These are phyloP conservation scores for Drosophila cardini DNA, from an alignment of 1,140 invertebrate genomes.

Conservation along the genomic window DNA sequence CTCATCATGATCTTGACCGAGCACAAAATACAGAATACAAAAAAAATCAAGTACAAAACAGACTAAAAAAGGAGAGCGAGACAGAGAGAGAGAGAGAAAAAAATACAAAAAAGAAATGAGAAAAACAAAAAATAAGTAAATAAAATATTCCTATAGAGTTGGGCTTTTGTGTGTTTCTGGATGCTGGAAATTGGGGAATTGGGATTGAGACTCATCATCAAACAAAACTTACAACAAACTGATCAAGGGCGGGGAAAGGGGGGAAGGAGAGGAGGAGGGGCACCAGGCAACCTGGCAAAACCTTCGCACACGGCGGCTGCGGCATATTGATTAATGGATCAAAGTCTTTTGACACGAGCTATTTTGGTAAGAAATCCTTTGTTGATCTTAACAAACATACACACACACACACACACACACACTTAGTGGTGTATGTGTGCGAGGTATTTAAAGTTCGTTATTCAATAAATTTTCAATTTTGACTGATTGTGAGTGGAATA, in stretches of 20 bases:
- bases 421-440: not conserved
- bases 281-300: conserved; percentile 52
- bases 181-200: conserved; percentile 33
- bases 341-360: conserved; percentile 85
- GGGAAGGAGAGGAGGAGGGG: not conserved
- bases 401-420: conserved; percentile 43
- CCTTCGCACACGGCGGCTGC: conserved; percentile 67
- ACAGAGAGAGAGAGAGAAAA: too few relatives aligned
- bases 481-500: conserved; percentile 84
- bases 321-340: conserved; percentile 85
- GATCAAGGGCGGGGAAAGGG: not conserved
- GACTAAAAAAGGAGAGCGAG: too few relatives aligned
- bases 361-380: conserved; percentile 84
- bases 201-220: conserved; percentile 41
- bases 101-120: conserved; percentile 35
- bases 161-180: conserved; percentile 36
- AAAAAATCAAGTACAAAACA: conserved; percentile 7
- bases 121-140: conserved; percentile 28
- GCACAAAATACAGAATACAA: conserved; percentile 35
- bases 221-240: conserved; percentile 48
- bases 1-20: conserved; percentile 80
- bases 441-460: conserved; percentile 59
- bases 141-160: conserved; percentile 44
- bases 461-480: conserved; percentile 85
- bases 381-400: conserved; percentile 81